Evolutionary conservation across 2,113 vertebrate genomes (phyloP), one percentile per base, ranked within the genome.

Genomic region (Bubalus kerabau): DNA sequence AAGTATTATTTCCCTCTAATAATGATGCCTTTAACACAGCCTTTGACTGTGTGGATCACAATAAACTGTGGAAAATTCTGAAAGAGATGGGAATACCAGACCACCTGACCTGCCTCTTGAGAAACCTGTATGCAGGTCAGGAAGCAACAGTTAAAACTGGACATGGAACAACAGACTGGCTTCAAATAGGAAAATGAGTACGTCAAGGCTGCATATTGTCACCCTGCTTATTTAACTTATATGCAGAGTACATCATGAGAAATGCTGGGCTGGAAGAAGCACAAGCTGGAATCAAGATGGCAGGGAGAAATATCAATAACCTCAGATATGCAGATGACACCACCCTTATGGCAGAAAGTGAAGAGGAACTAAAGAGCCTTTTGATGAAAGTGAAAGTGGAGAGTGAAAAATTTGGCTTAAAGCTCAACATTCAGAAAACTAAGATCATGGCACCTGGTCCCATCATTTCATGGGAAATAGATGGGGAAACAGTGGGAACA

Each of bases 131-230:
- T 60, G 59, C 28, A 62, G 30, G 28, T 64, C 60, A 64, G 30
- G 60, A 64, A 64, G 30, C 60, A 64, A 16, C 15, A 32, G 60
- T 64, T 64, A 32, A 0, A 64, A 64, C 3, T 64, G 60, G 3
- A 16, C 60, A 64, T 32, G 30, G 30, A 64, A 32, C 3, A 64
- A 64, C 15, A 64, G 60, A 64, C 15, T 32, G 30, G 30, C 32
- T 62, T 3, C 30, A 64, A 64, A 64, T 16, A 32, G 60, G 60
- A 64, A 32, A 64, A 64, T 30, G 15, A 64, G 60, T 64, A 16
- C 0, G 1, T 32, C 60, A 32, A 62, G 7, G 60, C 1, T 64
- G 15, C 16, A 32, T 64, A 2, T 32, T 64, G 30, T 64, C 15
- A 64, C 30, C 15, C 28, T 64, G 60, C 30, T 64, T 64, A 64